phyloP scores from a whole-genome alignment of 2,113 vertebrate species.

The Phoxinus phoxinus region DNA sequence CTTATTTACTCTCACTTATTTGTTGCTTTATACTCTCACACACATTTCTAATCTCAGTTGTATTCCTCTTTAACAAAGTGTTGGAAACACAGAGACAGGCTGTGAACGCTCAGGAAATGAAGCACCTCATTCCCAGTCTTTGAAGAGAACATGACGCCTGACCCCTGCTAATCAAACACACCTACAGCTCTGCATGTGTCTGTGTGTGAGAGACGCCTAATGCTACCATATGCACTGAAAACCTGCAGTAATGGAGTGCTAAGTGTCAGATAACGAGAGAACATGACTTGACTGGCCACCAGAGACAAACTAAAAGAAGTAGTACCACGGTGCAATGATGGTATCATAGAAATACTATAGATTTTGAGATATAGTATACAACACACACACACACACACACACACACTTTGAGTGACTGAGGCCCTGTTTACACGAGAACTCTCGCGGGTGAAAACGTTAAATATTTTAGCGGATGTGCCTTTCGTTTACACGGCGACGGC shows the following conservation, averaged over 20 bases:
- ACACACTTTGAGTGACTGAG: not conserved
- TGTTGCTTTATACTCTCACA: not conserved
- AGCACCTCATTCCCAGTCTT: constrained; percentile 52
- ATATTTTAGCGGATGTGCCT: too few species aligned
- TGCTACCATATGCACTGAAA: constrained; percentile 10
- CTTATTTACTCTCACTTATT: not conserved
- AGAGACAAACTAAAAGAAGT: not conserved
- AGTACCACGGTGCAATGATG: not conserved
- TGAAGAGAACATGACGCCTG: constrained; percentile 34
- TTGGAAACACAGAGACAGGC: constrained; percentile 14
- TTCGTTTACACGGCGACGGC: too few species aligned
- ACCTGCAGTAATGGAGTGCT: constrained; percentile 8
- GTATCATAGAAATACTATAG: not conserved
- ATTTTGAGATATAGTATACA: not conserved
- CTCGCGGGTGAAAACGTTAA: too few species aligned
- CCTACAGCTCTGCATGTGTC: not conserved
- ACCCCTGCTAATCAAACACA: constrained; percentile 44
- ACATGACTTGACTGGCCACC: not conserved
- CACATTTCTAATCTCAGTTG: not conserved
- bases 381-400: not conserved
- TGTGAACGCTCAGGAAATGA: constrained; percentile 54
- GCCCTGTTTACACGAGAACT: too few species aligned
- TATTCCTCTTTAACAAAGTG: constrained; percentile 22
- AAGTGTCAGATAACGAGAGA: constrained; percentile 20
- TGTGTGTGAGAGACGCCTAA: not conserved